A percentile compares a stretch with the other conserved stretches of the same genome.
Conservation (phyloP, 2,797 vertebrate genomes). For the Hemibagrus guttatus region DNA sequence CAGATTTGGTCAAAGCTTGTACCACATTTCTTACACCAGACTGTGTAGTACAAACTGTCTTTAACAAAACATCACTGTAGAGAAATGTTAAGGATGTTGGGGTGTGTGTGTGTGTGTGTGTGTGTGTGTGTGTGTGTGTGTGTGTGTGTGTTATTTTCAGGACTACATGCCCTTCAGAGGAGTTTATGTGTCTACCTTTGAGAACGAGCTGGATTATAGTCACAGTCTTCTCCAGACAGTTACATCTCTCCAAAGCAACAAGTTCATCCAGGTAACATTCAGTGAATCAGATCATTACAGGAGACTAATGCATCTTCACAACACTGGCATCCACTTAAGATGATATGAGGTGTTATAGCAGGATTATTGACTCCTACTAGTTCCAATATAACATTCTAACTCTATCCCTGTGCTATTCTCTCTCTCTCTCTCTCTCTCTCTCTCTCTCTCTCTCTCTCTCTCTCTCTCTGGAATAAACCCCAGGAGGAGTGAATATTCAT, state of each 20-base stretch:
- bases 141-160: conserved; percentile 59
- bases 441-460: not conserved
- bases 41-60: not conserved
- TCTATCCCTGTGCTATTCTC: too few relatives aligned
- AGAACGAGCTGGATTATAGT: conserved; percentile 81
- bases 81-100: not conserved
- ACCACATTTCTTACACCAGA: not conserved
- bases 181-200: conserved; percentile 80
- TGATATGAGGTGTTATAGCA: not conserved
- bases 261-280: conserved; percentile 83
- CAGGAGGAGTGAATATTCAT: not conserved
- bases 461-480: not conserved
- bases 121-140: not conserved
- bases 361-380: not conserved
- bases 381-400: too few relatives aligned
- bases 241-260: conserved; percentile 82
- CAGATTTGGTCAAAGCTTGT: not conserved
- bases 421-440: not conserved
- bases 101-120: not conserved
- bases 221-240: conserved; percentile 81
- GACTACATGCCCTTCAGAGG: conserved; percentile 85
- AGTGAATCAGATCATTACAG: not conserved
- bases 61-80: not conserved
- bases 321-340: not conserved
- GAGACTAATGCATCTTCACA: not conserved